Evolutionary conservation across 2,113 vertebrate genomes (phyloP).

Genomic region (Rhizomys pruinosus): DNA sequence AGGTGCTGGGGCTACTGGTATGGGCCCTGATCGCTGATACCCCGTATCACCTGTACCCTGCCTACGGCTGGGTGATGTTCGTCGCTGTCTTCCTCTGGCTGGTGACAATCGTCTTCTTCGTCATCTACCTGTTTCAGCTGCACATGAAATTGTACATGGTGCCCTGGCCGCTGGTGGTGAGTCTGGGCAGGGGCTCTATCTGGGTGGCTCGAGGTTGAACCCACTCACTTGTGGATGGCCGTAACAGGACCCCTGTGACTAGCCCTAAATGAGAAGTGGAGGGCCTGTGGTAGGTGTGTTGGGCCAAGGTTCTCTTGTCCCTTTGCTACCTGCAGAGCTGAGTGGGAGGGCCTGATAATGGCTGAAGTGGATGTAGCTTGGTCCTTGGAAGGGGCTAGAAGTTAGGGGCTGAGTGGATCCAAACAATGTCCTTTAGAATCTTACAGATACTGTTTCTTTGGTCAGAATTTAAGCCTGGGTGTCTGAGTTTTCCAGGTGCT

Average conservation of each 20-base stretch:
- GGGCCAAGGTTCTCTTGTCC: background rate
- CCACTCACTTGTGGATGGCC: background rate
- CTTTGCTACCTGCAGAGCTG: background rate
- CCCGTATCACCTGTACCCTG: slow-evolving; percentile 52
- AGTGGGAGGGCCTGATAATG: rapidly evolving
- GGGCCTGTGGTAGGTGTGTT: background rate
- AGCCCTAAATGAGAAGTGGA: background rate
- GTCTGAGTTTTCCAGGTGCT: background rate
- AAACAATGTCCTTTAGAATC: background rate
- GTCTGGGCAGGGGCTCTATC: slow-evolving; percentile 55
- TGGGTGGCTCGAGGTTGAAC: background rate
- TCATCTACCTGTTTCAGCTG: slow-evolving; percentile 87
- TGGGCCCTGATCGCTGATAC: slow-evolving; percentile 92
- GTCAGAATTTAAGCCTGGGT: background rate
- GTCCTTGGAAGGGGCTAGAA: background rate
- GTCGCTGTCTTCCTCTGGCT: slow-evolving; percentile 94
- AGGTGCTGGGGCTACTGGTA: slow-evolving; percentile 93
- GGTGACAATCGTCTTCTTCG: slow-evolving; percentile 90
- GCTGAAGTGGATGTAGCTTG: background rate
- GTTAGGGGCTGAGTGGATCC: background rate
- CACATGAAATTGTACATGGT: slow-evolving; percentile 84
- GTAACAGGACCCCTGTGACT: background rate
- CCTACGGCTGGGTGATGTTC: slow-evolving; percentile 95
- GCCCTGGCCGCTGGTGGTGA: slow-evolving; percentile 92
- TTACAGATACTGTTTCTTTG: background rate